phyloP scores from a whole-genome alignment of 2,888 invertebrate genomes.

The Volucella zonaria region DNA sequence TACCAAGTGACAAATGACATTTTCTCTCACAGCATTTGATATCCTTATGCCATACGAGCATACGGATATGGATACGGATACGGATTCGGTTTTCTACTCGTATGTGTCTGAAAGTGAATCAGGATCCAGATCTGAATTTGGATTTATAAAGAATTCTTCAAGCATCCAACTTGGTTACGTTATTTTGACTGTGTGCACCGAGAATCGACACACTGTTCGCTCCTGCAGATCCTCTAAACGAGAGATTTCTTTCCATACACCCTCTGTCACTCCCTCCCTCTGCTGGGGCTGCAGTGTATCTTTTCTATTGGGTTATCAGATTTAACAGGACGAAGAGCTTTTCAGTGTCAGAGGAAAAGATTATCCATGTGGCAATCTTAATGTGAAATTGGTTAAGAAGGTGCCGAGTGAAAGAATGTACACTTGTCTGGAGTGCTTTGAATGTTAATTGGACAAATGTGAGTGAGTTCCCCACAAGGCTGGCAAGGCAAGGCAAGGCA shows the following conservation, averaged over 20 bases:
- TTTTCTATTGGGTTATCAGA: conserved; percentile 55
- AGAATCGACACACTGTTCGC: conserved; percentile 59
- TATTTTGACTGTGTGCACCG: conserved; percentile 32
- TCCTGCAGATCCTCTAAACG: conserved; percentile 6
- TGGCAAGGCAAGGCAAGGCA: background rate
- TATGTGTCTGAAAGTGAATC: too few relatives aligned
- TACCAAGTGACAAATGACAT: conserved; percentile 38
- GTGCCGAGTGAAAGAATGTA: conserved; percentile 5
- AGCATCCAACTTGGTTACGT: conserved; percentile 7
- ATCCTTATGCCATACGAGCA: conserved; percentile 26
- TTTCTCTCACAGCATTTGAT: background rate
- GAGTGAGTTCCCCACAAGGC: background rate
- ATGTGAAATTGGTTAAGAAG: conserved; percentile 52
- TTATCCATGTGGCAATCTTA: conserved; percentile 56
- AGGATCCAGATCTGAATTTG: background rate
- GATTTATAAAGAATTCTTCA: conserved; percentile 31
- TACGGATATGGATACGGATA: too few relatives aligned
- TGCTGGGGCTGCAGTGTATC: too few relatives aligned
- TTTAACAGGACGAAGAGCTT: conserved; percentile 49
- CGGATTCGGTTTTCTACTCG: too few relatives aligned
- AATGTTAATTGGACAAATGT: conserved; percentile 24
- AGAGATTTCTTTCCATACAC: conserved; percentile 12
- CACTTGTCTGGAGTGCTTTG: conserved; percentile 10
- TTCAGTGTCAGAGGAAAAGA: conserved; percentile 56
- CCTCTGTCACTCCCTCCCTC: background rate